phyloP scores from a whole-genome alignment of 2,888 invertebrate species.

The Thalpophila matura region DNA sequence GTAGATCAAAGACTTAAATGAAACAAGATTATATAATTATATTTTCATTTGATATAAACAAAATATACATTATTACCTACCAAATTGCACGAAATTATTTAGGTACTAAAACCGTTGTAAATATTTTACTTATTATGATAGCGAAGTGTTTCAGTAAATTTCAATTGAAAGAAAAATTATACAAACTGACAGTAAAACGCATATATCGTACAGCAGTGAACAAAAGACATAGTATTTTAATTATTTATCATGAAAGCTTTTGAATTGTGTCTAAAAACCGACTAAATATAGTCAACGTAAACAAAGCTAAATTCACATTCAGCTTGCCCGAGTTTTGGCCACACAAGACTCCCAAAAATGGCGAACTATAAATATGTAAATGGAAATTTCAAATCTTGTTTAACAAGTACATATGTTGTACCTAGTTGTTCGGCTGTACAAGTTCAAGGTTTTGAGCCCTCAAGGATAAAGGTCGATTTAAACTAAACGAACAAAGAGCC shows the following conservation, averaged over 20 bases:
- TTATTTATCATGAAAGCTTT: slow-evolving; percentile 4
- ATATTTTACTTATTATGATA: too few relatives aligned
- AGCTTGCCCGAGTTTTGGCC: slow-evolving; percentile 6
- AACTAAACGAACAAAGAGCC: too few relatives aligned
- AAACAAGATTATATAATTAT: too few relatives aligned
- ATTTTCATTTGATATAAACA: too few relatives aligned
- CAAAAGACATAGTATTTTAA: slow-evolving; percentile 3
- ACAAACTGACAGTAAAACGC: slow-evolving; percentile 1
- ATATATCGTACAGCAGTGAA: slow-evolving; percentile 9
- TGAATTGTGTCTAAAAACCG: slow-evolving; percentile 5
- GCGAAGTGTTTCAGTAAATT: neutral
- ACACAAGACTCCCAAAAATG: slow-evolving; percentile 27
- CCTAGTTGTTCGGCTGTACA: neutral
- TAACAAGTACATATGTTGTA: slow-evolving; percentile 13
- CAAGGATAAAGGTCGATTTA: too few relatives aligned
- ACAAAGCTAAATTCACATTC: slow-evolving; percentile 16
- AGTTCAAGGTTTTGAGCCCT: neutral
- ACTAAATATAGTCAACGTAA: slow-evolving; percentile 23
- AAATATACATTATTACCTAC: too few relatives aligned
- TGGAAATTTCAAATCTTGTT: slow-evolving; percentile 12
- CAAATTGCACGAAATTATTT: too few relatives aligned
- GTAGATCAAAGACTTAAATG: too few relatives aligned
- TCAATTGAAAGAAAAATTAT: neutral
- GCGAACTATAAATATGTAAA: slow-evolving; percentile 40
- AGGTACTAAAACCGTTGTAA: too few relatives aligned